Percentiles rank a stretch among this genome's conserved stretches.
Conservation (phyloP, 2,888 invertebrate species). For the Netelia melanura region DNA sequence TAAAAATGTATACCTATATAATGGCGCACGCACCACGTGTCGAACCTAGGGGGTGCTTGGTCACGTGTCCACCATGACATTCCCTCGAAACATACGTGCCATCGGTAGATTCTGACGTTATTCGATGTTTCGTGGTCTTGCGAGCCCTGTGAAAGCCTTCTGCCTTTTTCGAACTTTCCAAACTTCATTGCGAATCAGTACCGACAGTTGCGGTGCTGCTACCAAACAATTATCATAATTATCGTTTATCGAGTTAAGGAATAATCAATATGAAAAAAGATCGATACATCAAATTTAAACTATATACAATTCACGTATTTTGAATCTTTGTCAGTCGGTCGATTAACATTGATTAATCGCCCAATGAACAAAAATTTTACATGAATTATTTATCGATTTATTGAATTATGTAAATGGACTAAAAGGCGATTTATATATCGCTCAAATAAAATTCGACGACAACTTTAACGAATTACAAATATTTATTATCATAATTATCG, state of each 20-base stretch:
- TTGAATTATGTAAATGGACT: too few species aligned
- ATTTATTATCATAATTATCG: background rate
- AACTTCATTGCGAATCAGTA: constrained; percentile 15
- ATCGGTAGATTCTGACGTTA: constrained; percentile 34
- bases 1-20: background rate
- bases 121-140: constrained; percentile 44
- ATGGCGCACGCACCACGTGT: constrained; percentile 76
- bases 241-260: background rate
- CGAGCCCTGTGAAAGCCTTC: constrained; percentile 38
- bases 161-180: background rate
- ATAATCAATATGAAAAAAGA: background rate
- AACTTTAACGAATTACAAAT: too few species aligned
- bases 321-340: too few species aligned
- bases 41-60: constrained; percentile 72
- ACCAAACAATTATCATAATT: background rate
- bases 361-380: too few species aligned
- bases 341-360: too few species aligned
- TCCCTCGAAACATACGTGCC: constrained; percentile 73
- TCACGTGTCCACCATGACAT: constrained; percentile 80
- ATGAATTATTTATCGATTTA: too few species aligned
- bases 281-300: background rate
- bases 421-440: too few species aligned
- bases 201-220: background rate
- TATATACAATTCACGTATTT: background rate
- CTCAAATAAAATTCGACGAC: too few species aligned